Conservation (phyloP, 1,140 invertebrate species). For the Lordiphosa mommai region DNA sequence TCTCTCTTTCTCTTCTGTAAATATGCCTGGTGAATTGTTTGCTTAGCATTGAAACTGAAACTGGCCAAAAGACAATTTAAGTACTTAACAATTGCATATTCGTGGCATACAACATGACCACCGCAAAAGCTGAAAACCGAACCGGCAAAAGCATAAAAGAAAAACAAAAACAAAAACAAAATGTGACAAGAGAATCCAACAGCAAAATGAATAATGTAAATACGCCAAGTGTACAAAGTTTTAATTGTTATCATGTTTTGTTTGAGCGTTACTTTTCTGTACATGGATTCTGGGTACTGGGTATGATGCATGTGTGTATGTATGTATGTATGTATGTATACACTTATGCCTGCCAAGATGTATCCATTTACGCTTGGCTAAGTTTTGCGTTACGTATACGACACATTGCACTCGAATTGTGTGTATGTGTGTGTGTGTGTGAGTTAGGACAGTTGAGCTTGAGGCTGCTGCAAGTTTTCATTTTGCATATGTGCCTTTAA, state of each 20-base stretch:
- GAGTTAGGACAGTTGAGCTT: slow-evolving; percentile 32
- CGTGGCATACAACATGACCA: slow-evolving; percentile 9
- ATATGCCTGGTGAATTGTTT: no score
- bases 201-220: slow-evolving; percentile 73
- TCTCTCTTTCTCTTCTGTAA: neutral
- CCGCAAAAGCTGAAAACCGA: no score
- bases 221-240: slow-evolving; percentile 74
- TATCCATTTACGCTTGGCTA: slow-evolving; percentile 71
- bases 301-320: neutral
- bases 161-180: slow-evolving; percentile 21
- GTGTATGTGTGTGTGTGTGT: no score
- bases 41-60: no score
- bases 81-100: slow-evolving; percentile 8
- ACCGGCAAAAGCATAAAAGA: no score
- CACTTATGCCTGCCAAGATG: slow-evolving; percentile 61
- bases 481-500: slow-evolving; percentile 66
- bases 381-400: slow-evolving; percentile 70
- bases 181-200: slow-evolving; percentile 72
- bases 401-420: slow-evolving; percentile 46
- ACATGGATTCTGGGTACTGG: neutral
- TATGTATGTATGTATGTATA: slow-evolving; percentile 26
- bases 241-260: slow-evolving; percentile 77
- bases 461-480: slow-evolving; percentile 48
- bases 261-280: slow-evolving; percentile 50
- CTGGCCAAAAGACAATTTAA: no score